Base-by-base conservation (phyloP, 2,797 vertebrate species). In the Kryptopterus vitreolus region DNA sequence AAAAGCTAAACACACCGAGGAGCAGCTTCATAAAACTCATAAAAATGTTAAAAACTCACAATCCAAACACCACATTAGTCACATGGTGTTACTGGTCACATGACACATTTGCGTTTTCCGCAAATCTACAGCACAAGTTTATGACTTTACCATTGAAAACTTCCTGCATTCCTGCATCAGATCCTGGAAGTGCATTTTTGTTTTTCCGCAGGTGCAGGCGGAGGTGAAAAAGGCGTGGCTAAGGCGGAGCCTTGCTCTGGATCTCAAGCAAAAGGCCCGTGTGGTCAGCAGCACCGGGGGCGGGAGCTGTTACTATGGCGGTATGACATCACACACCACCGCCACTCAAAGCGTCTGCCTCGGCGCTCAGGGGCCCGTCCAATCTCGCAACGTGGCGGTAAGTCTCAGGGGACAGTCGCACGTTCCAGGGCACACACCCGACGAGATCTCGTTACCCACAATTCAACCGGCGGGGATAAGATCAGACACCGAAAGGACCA, bases 221-320 rank as follows among this genome's bases (percentile, higher is more conserved):
- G 95, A 95, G 87, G 88, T 95, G 0, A 94, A 94, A 86, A 95
- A 95, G 88, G 92, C 92, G 0, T 95, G 95, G 94, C 82, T 94
- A 15, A 89, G 94, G 68, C 91, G 94, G 8, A 95, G 89, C 82
- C 86, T 95, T 10, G 83, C 91, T 0, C 66, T 92, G 81, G 93
- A 95, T 85, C 89, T 95, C 48, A 95, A 94, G 79, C 94, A 95
- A 86, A 95, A 95, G 85, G 80, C 90, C n/a, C 88, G 93, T 62
- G 90, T 94, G 57, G 94, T 91, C 33, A 95, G 94, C 91, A 94
- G 93, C 4, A 92, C 79, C 0, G 91, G 90, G 0, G 91, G 93
- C 5, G 93, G 92, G 46, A 95, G 94, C 87, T 93, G 93, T 55
- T 94, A 94, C 80, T 95, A 94, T 0, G 94, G 94, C 8, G 93